phyloP scores from a whole-genome alignment of 1,140 invertebrate genomes.

The Bicyclus anynana region DNA sequence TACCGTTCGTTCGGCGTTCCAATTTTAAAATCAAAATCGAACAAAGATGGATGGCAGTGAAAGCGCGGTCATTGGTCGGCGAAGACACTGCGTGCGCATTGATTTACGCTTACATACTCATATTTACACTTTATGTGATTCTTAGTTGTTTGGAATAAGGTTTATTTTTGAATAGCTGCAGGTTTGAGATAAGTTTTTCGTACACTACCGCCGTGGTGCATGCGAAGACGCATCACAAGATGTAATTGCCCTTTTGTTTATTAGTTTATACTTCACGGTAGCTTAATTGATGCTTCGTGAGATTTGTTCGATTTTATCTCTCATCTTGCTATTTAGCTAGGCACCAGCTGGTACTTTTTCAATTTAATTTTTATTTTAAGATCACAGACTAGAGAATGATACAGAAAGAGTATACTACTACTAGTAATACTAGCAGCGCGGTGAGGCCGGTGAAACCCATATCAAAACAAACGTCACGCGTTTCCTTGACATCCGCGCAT shows the following conservation, averaged over 20 bases:
- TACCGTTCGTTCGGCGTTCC: conserved; percentile 37
- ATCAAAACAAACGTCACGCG: too few relatives aligned
- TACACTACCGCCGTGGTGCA: conserved; percentile 60
- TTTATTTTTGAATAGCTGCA: conserved; percentile 16
- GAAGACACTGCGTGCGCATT: conserved; percentile 52
- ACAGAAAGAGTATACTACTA: too few relatives aligned
- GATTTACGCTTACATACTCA: conserved; percentile 47
- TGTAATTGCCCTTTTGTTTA: conserved; percentile 69
- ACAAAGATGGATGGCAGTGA: conserved; percentile 68
- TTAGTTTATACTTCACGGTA: conserved; percentile 28
- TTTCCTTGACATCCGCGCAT: too few relatives aligned
- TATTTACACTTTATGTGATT: not conserved
- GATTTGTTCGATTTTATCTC: not conserved
- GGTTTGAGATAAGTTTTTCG: conserved; percentile 39
- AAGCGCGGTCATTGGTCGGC: conserved; percentile 72
- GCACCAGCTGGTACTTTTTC: not conserved
- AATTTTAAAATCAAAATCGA: conserved; percentile 65
- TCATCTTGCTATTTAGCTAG: not conserved
- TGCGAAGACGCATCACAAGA: conserved; percentile 53
- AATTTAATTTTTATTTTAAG: too few relatives aligned
- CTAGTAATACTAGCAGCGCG: too few relatives aligned
- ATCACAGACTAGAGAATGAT: too few relatives aligned
- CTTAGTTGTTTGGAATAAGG: conserved; percentile 25
- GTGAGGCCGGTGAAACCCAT: too few relatives aligned
- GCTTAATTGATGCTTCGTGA: conserved; percentile 29